Percentiles rank a stretch among this genome's conserved stretches.
These are phyloP conservation scores for Kuschelorhynchus macadamiae DNA, from an alignment of 2,888 invertebrate genomes.

Conservation along the genomic window DNA sequence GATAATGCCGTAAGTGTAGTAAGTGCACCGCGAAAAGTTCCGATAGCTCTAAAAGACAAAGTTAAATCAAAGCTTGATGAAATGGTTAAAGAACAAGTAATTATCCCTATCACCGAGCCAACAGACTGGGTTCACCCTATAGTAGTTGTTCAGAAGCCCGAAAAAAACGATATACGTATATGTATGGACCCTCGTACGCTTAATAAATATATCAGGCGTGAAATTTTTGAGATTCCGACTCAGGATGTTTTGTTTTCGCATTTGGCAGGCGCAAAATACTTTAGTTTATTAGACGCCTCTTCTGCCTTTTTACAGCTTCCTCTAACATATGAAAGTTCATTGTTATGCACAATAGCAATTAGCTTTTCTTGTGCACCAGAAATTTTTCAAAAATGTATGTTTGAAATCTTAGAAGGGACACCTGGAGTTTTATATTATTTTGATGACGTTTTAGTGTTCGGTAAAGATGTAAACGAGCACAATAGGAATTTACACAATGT, in stretches of 20 bases:
- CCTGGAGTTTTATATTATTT: constrained; percentile 32
- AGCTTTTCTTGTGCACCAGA: constrained; percentile 29
- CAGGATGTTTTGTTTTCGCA: constrained; percentile 14
- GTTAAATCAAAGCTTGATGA: constrained; percentile 23
- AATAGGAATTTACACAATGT: not conserved
- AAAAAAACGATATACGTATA: too few relatives aligned
- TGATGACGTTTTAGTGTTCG: constrained; percentile 39
- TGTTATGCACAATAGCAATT: constrained; percentile 36
- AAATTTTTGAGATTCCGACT: constrained; percentile 25
- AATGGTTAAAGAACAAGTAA: constrained; percentile 16
- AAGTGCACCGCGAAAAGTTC: not conserved
- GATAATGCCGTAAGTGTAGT: not conserved
- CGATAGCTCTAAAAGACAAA: not conserved
- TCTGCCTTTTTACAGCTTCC: constrained; percentile 45
- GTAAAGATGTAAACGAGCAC: constrained; percentile 19
- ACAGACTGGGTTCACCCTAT: constrained; percentile 1
- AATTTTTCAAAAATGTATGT: constrained; percentile 27
- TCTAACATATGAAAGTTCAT: constrained; percentile 39
- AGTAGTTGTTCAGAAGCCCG: not conserved
- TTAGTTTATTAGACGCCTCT: constrained; percentile 44
- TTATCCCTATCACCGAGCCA: not conserved
- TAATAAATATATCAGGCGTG: constrained; percentile 7
- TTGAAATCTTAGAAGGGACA: constrained; percentile 32
- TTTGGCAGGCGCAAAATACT: constrained; percentile 26
- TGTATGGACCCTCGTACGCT: too few relatives aligned